phyloP scores from a whole-genome alignment of 2,797 vertebrate genomes.

The Aphelocoma californica region DNA sequence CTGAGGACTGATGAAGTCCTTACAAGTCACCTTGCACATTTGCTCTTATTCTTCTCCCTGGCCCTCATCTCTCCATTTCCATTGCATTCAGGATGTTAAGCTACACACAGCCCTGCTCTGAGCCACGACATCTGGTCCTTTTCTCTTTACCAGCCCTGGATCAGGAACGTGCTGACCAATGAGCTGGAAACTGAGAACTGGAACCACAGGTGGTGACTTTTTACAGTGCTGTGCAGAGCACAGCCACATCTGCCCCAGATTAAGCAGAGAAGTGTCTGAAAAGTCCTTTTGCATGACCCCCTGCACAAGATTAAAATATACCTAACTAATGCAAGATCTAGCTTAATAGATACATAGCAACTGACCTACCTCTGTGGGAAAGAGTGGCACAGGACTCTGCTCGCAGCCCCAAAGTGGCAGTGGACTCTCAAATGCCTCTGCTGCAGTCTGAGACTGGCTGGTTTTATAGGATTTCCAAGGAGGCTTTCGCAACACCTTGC shows the following conservation, averaged over 20 bases:
- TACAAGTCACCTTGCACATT: not conserved
- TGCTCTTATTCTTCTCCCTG: not conserved
- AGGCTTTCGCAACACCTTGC: too few relatives aligned
- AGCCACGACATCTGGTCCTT: too few relatives aligned
- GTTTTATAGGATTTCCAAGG: too few relatives aligned
- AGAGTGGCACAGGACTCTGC: not conserved
- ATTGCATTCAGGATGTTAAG: not conserved
- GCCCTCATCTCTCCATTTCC: not conserved
- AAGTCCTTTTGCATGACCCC: not conserved
- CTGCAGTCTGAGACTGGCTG: not conserved
- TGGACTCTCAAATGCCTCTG: not conserved
- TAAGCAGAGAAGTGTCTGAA: not conserved
- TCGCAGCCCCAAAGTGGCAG: not conserved
- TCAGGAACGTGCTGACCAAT: not conserved
- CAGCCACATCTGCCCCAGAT: not conserved
- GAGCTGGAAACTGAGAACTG: not conserved
- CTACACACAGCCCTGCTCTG: not conserved
- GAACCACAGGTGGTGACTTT: accelerated
- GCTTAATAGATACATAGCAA: not conserved
- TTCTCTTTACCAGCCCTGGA: not conserved
- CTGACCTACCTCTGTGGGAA: not conserved
- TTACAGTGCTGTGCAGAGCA: not conserved
- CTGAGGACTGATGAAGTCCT: not conserved
- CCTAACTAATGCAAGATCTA: not conserved
- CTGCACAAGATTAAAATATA: not conserved